Conservation (phyloP, 2,888 invertebrate species). For the Cheilosia soror region DNA sequence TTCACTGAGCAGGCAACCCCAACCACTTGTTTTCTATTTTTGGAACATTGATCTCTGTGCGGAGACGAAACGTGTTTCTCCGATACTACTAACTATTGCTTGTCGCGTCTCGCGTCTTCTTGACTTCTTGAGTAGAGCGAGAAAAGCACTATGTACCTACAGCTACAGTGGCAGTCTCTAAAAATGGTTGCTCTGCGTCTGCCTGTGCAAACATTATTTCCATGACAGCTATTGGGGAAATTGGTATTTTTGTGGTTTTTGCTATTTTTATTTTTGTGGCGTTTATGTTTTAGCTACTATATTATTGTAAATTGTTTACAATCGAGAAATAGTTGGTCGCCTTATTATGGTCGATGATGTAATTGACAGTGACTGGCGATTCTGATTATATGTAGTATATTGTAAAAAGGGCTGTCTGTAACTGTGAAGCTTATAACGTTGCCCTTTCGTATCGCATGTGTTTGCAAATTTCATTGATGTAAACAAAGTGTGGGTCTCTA, state of each 20-base stretch:
- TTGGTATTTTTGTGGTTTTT: constrained; percentile 21
- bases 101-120: constrained; percentile 46
- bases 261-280: constrained; percentile 38
- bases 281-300: constrained; percentile 19
- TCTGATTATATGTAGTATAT: not conserved
- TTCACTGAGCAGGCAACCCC: constrained; percentile 65
- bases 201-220: constrained; percentile 30
- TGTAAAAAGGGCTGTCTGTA: constrained; percentile 18
- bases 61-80: constrained; percentile 70
- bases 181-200: constrained; percentile 34
- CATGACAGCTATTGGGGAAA: constrained; percentile 11
- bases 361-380: constrained; percentile 10
- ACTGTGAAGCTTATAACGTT: constrained; percentile 26
- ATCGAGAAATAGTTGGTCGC: constrained; percentile 17
- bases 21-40: constrained; percentile 78
- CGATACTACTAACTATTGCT: constrained; percentile 28
- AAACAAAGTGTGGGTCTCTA: constrained; percentile 20
- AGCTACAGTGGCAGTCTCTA: constrained; percentile 61
- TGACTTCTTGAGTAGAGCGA: constrained; percentile 40
- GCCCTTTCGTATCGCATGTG: constrained; percentile 10
- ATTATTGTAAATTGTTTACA: constrained; percentile 22
- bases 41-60: constrained; percentile 73
- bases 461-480: constrained; percentile 16
- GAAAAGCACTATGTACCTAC: constrained; percentile 25
- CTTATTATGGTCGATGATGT: constrained; percentile 25